Evolutionary conservation across 2,888 invertebrate species (phyloP).

Genomic region (Scaptomyza polygonia): DNA sequence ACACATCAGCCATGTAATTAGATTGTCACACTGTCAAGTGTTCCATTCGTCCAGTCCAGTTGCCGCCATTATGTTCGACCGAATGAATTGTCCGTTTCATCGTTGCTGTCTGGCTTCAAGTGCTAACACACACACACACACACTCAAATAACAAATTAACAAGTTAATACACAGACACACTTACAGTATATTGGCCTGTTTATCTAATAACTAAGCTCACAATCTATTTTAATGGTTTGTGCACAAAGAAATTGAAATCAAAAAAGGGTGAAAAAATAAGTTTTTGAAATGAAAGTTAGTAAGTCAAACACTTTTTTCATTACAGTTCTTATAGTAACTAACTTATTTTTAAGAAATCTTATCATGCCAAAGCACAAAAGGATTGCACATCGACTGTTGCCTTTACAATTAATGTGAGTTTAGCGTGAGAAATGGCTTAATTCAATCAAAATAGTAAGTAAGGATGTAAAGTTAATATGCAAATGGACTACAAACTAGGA

Average conservation of each 20-base stretch:
- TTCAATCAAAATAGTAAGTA: constrained; percentile 1
- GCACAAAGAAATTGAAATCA: not conserved
- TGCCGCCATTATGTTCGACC: constrained; percentile 54
- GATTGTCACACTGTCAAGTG: constrained; percentile 75
- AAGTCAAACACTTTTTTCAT: too few species aligned
- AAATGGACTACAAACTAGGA: not conserved
- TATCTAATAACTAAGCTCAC: constrained; percentile 36
- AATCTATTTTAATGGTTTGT: constrained; percentile 16
- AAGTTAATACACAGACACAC: constrained; percentile 1
- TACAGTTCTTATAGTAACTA: too few species aligned
- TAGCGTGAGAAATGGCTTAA: constrained; percentile 25
- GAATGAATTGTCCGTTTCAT: constrained; percentile 49
- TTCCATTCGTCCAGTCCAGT: constrained; percentile 35
- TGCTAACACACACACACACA: too few species aligned
- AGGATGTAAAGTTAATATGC: constrained; percentile 1
- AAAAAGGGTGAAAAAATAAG: not conserved
- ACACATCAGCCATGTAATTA: constrained; percentile 75
- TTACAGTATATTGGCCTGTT: constrained; percentile 28
- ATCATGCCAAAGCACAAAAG: not conserved
- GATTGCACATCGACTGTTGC: not conserved
- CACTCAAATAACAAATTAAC: constrained; percentile 7
- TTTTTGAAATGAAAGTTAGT: not conserved
- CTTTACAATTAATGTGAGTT: constrained; percentile 24
- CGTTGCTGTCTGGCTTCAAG: constrained; percentile 29
- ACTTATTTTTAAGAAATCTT: too few species aligned